phyloP scores from a whole-genome alignment of 2,888 invertebrate genomes.

The Drosophila robusta region DNA sequence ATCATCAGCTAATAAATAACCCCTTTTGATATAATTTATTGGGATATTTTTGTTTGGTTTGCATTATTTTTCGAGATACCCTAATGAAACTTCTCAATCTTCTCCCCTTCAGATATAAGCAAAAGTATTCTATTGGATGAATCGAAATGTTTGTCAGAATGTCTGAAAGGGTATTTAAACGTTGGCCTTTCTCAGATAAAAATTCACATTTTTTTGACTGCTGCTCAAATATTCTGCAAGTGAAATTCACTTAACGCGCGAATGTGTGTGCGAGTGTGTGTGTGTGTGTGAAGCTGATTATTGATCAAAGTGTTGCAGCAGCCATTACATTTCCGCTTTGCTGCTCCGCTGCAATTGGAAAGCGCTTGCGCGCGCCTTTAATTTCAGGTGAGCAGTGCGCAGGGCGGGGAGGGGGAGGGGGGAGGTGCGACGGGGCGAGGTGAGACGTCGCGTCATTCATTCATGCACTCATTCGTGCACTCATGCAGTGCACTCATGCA shows the following conservation, averaged over 20 bases:
- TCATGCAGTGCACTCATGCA: constrained; percentile 44
- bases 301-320: constrained; percentile 67
- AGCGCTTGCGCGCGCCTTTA: constrained; percentile 63
- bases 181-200: neutral
- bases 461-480: constrained; percentile 49
- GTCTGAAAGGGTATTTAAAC: neutral
- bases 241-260: constrained; percentile 61
- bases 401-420: constrained; percentile 27
- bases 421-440: too few relatives aligned
- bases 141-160: neutral
- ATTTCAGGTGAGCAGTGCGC: constrained; percentile 28
- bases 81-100: too few relatives aligned
- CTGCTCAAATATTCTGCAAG: constrained; percentile 33
- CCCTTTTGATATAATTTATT: too few relatives aligned
- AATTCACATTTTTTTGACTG: neutral
- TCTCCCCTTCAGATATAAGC: too few relatives aligned
- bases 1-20: too few relatives aligned
- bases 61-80: too few relatives aligned
- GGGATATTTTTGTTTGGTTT: too few relatives aligned
- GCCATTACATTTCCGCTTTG: constrained; percentile 75
- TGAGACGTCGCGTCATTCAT: constrained; percentile 48
- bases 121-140: too few relatives aligned
- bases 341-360: constrained; percentile 73
- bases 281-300: constrained; percentile 53
- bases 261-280: constrained; percentile 8